These are phyloP conservation scores for Trissoscelio sp. DNA, from an alignment of 2,888 invertebrate species.

Conservation along the genomic window DNA sequence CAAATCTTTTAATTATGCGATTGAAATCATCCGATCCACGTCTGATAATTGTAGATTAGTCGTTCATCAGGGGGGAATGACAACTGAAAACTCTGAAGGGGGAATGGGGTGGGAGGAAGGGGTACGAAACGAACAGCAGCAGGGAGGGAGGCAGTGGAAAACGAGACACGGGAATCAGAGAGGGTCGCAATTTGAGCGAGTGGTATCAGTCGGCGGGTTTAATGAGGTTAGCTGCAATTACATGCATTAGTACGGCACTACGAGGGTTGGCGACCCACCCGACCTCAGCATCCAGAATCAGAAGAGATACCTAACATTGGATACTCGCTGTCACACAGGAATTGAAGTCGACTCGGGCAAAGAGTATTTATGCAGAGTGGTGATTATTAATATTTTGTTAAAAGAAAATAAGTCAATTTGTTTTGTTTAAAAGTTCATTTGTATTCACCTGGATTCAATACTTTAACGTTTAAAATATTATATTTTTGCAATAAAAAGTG, in stretches of 20 bases:
- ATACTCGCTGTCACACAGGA: conserved; percentile 58
- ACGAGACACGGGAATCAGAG: conserved; percentile 65
- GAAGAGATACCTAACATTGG: conserved; percentile 70
- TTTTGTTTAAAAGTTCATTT: too few relatives aligned
- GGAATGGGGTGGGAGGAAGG: background rate
- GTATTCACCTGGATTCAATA: too few relatives aligned
- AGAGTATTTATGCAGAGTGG: conserved; percentile 48
- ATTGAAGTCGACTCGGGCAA: conserved; percentile 46
- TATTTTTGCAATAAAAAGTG: too few relatives aligned
- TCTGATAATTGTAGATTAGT: conserved; percentile 66
- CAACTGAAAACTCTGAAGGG: conserved; percentile 34
- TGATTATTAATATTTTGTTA: conserved; percentile 47
- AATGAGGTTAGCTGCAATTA: conserved; percentile 83
- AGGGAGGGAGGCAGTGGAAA: conserved; percentile 17
- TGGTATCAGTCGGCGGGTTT: conserved; percentile 81
- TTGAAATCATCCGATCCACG: conserved; percentile 65
- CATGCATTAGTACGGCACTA: conserved; percentile 81
- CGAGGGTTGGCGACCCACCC: conserved; percentile 75
- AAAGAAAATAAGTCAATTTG: too few relatives aligned
- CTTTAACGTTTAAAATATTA: too few relatives aligned
- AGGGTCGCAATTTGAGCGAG: conserved; percentile 78
- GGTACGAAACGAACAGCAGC: background rate
- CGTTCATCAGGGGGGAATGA: conserved; percentile 42
- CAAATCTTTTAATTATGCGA: conserved; percentile 62
- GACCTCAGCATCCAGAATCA: conserved; percentile 72